Conservation (phyloP, 2,113 vertebrate genomes). For the Panthera leo region DNA sequence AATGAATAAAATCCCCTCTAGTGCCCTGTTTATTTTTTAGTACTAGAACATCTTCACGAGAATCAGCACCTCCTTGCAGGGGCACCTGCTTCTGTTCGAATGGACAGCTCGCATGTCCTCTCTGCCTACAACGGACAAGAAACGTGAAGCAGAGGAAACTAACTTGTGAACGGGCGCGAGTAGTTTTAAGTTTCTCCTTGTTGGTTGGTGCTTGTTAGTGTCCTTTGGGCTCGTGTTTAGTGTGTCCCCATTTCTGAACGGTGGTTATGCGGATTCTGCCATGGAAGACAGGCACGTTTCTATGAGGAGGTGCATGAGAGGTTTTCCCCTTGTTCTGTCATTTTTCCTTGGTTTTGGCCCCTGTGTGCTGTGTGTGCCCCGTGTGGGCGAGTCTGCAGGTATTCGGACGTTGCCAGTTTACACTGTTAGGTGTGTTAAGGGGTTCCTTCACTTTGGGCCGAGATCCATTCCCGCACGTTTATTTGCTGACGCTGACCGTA, state of each 20-base stretch:
- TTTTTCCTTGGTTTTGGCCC: background rate
- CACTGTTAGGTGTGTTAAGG: background rate
- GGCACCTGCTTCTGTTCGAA: background rate
- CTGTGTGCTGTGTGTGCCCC: background rate
- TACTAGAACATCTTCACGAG: background rate
- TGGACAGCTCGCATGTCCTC: fast-evolving
- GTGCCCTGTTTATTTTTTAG: background rate
- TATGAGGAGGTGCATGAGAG: fast-evolving
- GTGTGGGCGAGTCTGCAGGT: no score
- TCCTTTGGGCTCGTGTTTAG: background rate
- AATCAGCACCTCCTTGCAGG: background rate
- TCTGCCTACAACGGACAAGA: background rate
- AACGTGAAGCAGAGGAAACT: background rate
- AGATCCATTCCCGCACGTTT: background rate
- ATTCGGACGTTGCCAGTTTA: background rate
- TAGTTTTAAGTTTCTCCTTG: background rate
- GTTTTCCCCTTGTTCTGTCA: fast-evolving
- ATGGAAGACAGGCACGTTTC: background rate
- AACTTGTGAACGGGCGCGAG: background rate
- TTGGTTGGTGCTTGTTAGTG: fast-evolving
- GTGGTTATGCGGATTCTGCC: background rate
- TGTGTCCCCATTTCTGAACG: background rate
- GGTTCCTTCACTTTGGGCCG: background rate
- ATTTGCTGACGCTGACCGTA: background rate
- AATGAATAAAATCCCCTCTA: background rate